These are phyloP conservation scores for Montipora cactus DNA, from an alignment of 64 coral and sea anemone species.

Conservation along the genomic window DNA sequence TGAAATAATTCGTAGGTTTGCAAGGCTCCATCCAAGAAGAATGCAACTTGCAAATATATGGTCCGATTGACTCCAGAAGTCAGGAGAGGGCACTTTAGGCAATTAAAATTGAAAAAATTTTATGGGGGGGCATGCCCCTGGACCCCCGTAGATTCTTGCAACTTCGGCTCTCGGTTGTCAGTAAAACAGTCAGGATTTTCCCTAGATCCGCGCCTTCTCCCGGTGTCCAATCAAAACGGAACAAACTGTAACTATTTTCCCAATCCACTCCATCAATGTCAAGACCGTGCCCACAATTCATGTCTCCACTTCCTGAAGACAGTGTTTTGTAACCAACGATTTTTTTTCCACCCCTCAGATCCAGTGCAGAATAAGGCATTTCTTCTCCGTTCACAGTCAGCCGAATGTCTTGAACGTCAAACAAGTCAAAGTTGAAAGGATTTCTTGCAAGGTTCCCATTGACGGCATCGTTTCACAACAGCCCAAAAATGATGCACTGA, in stretches of 20 bases:
- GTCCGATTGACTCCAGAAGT: constrained; percentile 83
- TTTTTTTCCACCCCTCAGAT: not conserved
- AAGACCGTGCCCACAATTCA: constrained; percentile 24
- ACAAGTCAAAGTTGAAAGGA: constrained; percentile 43
- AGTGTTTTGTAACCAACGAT: constrained; percentile 41
- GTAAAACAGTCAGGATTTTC: not conserved
- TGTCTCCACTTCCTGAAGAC: constrained; percentile 28
- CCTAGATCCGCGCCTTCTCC: not conserved
- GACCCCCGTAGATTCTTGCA: not conserved
- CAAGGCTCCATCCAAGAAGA: constrained; percentile 85
- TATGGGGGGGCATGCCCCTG: constrained; percentile 18
- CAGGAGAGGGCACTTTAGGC: constrained; percentile 77
- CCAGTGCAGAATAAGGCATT: not conserved
- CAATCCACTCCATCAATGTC: not conserved
- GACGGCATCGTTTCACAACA: constrained; percentile 20
- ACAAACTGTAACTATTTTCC: too few relatives aligned
- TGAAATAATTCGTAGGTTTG: constrained; percentile 87
- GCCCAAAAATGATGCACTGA: constrained; percentile 32
- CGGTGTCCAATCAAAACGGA: too few relatives aligned
- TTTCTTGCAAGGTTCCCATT: constrained; percentile 4
- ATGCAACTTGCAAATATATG: constrained; percentile 93
- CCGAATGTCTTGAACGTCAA: constrained; percentile 7
- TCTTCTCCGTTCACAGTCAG: constrained; percentile 47
- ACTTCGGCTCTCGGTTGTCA: not conserved
- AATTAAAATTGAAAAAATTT: constrained; percentile 83